Base-by-base conservation (phyloP, 1,140 invertebrate species). In the Scaptomyza pallida region DNA sequence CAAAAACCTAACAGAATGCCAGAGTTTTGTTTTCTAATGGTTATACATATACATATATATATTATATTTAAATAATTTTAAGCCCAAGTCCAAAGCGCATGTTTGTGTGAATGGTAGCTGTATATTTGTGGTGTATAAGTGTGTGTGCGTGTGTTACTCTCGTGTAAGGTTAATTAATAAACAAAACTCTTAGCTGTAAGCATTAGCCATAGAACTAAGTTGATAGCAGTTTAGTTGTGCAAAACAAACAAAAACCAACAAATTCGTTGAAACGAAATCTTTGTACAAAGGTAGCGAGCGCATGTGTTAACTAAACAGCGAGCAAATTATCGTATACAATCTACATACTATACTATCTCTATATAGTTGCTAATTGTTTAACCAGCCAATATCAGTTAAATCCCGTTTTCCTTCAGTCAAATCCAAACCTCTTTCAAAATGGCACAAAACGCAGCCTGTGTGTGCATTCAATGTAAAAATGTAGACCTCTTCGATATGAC, bases 41-140 rank as follows among this genome's bases (percentile, higher is more conserved):
- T 26, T 30, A 30, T 21, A 2, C 2, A 61, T 85, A 86, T 80
- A 61, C 72, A 85, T 79, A 79, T 85, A 85, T 65, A 73, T 43
- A 48, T 48, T 73, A 78, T 68, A 62, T 75, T 63, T 78, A 75
- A 61, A 65, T 72, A 76, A 70, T 50, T 70, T 63, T 86, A 88
- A 86, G 81, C 81, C 81, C 59, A 71, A 86, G 81, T 85, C 81
- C 81, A 85, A 85, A 85, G 81, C 79, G 79, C 79, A 85, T 83
- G 80, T 72, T 62, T 15, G 73, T 72, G 52, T 76, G 70, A 75
- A 51, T 72, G 72, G 69, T 76, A 51, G 57, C 47, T 63, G 57
- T 70, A 52, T 67, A 62, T 72, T 35, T 55, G 52, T 41, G 52
- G 19, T 41, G 35, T 41, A 37, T 61, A 33, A 10, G 41, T 51